Evolutionary conservation across 2,113 vertebrate genomes (phyloP), one percentile per base, ranked within the genome.

Genomic region (Perca schrenkii): DNA sequence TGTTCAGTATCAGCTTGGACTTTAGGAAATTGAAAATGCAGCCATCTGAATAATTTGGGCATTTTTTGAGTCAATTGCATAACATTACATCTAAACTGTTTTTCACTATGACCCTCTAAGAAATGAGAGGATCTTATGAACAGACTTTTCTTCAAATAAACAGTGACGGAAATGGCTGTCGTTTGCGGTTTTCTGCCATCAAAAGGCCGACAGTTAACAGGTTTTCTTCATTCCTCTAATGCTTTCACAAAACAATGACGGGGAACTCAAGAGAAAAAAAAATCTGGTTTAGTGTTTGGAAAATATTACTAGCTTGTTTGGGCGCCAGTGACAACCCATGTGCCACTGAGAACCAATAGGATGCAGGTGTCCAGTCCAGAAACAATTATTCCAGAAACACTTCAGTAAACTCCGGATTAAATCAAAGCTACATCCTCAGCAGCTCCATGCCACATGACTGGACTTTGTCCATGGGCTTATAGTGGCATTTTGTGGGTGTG

Each of bases 201-300:
- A 22, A 50, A 40, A 62, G 19, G 25, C 17, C 6, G n/a, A 19
- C 12, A 36, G 0, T 50, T 53, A n/a, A 13, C 4, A 34, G 25
- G 4, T 19, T 82, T 49, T 61, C 15, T 62, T 16, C 0, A 25
- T 58, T 6, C 14, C 8, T 56, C 50, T 53, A 0, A 13, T 47
- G 19, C 28, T 34, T 73, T 53, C 6, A 74, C 22, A 43, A 15
- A 15, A 40, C 22, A 52, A 34, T n/a, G 5, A 21, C 11, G 40
- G 21, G 19, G 8, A 25, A 61, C 10, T 31, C 19, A 40, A 13
- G 40, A 46, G 1, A 3, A 8, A 14, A 64, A 31, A 16, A 47
- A n/a, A 63, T 54, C 25, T 64, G 31, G 6, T n/a, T 56, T 28
- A 10, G 46, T 40, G 62, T 65, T 69, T 64, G 34, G 57, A 72